Conservation (phyloP, 2,888 invertebrate species). For the Pyrrhosoma nymphula region DNA sequence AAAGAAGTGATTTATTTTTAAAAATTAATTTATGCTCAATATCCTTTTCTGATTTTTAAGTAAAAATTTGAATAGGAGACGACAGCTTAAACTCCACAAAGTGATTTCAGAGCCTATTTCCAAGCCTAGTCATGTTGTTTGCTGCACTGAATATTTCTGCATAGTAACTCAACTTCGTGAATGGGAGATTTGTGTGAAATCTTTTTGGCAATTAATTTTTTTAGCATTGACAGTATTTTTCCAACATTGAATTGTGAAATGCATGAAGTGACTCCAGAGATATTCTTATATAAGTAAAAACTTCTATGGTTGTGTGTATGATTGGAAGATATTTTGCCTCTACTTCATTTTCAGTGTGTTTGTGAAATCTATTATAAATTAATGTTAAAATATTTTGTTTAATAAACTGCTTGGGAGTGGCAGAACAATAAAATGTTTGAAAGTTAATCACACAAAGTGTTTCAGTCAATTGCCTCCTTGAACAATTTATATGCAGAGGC, state of each 20-base stretch:
- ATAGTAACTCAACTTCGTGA: background rate
- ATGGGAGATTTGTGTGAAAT: background rate
- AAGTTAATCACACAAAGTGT: background rate
- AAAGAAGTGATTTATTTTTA: background rate
- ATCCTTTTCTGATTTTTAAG: background rate
- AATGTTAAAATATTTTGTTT: conserved; percentile 13
- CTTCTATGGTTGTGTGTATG: background rate
- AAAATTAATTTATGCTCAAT: background rate
- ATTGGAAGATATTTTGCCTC: background rate
- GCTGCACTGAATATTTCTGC: background rate
- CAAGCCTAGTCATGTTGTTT: background rate
- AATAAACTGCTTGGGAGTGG: background rate
- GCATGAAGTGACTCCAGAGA: background rate
- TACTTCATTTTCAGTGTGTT: background rate
- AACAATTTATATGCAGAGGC: background rate
- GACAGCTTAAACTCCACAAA: background rate
- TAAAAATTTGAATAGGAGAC: background rate
- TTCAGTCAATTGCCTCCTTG: background rate
- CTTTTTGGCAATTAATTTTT: background rate
- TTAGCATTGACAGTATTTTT: background rate
- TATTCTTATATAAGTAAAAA: background rate
- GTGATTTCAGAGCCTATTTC: background rate
- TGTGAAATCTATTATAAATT: background rate
- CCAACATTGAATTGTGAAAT: background rate
- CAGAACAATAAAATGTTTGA: conserved; percentile 13